Percentiles rank a stretch among this genome's conserved stretches.
Evolutionary conservation across 1,140 invertebrate genomes (phyloP).

Genomic region (Lepidurus arcticus): DNA sequence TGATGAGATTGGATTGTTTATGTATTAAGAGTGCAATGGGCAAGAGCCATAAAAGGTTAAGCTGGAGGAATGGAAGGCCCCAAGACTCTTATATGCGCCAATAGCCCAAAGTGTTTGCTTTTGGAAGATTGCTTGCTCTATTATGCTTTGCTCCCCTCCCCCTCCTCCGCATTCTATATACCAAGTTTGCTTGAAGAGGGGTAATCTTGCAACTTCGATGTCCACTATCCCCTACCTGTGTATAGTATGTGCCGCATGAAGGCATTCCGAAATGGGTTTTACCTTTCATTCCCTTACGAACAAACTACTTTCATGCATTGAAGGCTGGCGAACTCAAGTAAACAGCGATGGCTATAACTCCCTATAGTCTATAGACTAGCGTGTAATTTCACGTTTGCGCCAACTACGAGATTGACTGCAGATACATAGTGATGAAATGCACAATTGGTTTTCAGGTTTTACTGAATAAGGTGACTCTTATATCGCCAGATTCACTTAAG

Average conservation of each 20-base stretch:
- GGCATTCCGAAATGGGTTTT: not conserved
- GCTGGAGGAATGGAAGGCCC: not conserved
- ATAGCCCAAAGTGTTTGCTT: not conserved
- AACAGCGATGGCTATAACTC: not conserved
- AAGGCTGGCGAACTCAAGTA: not conserved
- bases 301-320: too few relatives aligned
- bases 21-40: not conserved
- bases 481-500: too few relatives aligned
- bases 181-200: not conserved
- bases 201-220: not conserved
- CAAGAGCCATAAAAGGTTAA: not conserved
- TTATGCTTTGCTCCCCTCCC: not conserved
- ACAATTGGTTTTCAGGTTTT: too few relatives aligned
- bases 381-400: not conserved
- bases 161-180: not conserved
- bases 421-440: not conserved
- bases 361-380: not conserved
- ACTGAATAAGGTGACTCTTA: too few relatives aligned
- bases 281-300: not conserved
- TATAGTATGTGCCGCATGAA: not conserved
- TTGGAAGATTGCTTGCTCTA: slow-evolving; percentile 8
- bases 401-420: not conserved
- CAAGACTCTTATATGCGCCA: not conserved
- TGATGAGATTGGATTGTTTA: not conserved
- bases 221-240: not conserved